phyloP scores from a whole-genome alignment of 2,113 vertebrate genomes.

The Maccullochella peelii region DNA sequence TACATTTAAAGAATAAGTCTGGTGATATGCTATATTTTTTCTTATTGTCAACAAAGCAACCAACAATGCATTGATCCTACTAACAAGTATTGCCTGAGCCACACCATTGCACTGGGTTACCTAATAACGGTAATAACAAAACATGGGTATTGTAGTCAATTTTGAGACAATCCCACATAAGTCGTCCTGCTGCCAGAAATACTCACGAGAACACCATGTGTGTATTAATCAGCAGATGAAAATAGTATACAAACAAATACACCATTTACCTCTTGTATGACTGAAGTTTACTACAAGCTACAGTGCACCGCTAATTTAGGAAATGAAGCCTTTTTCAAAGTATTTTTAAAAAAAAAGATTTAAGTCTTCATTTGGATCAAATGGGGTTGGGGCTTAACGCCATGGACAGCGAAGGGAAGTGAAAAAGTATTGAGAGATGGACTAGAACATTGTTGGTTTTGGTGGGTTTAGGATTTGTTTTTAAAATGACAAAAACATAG shows the following conservation, averaged over 20 bases:
- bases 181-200: not conserved
- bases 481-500: not conserved
- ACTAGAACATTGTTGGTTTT: not conserved
- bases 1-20: not conserved
- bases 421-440: not conserved
- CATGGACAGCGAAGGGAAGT: not conserved
- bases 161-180: not conserved
- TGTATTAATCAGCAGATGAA: not conserved
- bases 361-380: not conserved
- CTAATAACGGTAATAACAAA: not conserved
- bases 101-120: not conserved
- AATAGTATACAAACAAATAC: not conserved
- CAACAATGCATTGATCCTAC: not conserved
- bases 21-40: not conserved
- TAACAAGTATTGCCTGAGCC: not conserved
- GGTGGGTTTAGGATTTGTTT: not conserved
- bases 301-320: not conserved
- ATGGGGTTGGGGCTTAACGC: not conserved
- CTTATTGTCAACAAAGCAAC: not conserved
- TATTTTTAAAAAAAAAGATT: not conserved
- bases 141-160: not conserved
- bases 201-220: not conserved
- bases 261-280: not conserved
- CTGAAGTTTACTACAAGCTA: not conserved
- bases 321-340: not conserved